Conservation (phyloP, 2,888 invertebrate genomes). For the Cerceris rybyensis region DNA sequence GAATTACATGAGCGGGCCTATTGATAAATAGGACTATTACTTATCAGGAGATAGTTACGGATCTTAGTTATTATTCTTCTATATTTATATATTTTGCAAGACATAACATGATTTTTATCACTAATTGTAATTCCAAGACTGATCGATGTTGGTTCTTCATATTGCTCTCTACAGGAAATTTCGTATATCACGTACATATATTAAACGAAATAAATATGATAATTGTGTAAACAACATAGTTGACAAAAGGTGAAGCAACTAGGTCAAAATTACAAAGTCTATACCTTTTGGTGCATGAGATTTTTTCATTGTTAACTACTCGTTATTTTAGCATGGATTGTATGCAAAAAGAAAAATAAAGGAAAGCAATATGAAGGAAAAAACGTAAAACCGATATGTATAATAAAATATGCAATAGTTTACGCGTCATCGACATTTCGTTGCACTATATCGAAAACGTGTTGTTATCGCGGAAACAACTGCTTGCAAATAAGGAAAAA, state of each 20-base stretch:
- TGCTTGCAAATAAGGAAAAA: background rate
- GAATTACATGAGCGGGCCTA: slow-evolving; percentile 60
- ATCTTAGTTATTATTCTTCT: slow-evolving; percentile 78
- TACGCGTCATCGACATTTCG: slow-evolving; percentile 8
- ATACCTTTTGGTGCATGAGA: background rate
- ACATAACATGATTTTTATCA: slow-evolving; percentile 78
- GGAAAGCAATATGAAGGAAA: slow-evolving; percentile 46
- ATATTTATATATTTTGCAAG: slow-evolving; percentile 80
- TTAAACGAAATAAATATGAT: background rate
- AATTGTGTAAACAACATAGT: background rate
- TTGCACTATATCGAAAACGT: slow-evolving; percentile 13
- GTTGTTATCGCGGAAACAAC: slow-evolving; percentile 26
- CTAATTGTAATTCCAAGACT: slow-evolving; percentile 81
- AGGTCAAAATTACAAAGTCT: background rate
- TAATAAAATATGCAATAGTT: slow-evolving; percentile 18
- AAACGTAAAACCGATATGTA: slow-evolving; percentile 15
- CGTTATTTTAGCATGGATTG: background rate
- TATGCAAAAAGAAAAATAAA: background rate
- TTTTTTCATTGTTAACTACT: background rate
- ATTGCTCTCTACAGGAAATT: slow-evolving; percentile 68
- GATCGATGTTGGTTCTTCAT: slow-evolving; percentile 81
- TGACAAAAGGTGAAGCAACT: background rate
- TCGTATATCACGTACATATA: slow-evolving; percentile 8
- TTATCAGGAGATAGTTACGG: slow-evolving; percentile 73
- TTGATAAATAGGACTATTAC: slow-evolving; percentile 71